phyloP scores from a whole-genome alignment of 2,113 vertebrate species.

The Rana temporaria region DNA sequence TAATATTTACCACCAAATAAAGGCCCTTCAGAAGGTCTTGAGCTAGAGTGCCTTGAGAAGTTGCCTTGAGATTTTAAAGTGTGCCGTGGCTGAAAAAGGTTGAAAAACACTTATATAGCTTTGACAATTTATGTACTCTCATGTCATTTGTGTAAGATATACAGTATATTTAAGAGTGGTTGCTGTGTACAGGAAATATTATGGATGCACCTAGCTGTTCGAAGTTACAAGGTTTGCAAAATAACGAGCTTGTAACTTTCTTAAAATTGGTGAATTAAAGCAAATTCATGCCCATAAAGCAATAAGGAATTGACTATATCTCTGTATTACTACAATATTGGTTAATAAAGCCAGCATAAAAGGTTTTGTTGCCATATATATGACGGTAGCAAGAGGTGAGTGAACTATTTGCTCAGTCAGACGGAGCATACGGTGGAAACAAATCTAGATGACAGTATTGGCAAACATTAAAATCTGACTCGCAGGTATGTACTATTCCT shows the following conservation, averaged over 20 bases:
- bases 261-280: constrained; percentile 17
- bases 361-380: constrained; percentile 29
- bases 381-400: constrained; percentile 16
- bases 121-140: no score
- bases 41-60: no score
- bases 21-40: no score
- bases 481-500: background rate
- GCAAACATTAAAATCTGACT: constrained; percentile 47
- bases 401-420: constrained; percentile 27
- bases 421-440: constrained; percentile 37
- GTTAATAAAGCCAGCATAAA: constrained; percentile 20
- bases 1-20: no score
- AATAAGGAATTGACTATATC: background rate
- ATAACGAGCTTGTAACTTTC: constrained; percentile 4
- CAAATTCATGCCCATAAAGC: constrained; percentile 5
- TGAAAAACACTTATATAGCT: no score
- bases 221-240: background rate
- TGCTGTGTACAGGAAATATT: background rate
- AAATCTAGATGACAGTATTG: constrained; percentile 43
- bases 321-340: constrained; percentile 10
- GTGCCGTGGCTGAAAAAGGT: no score
- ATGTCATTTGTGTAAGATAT: no score
- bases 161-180: no score
- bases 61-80: no score
- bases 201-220: background rate